Evolutionary conservation across 1,140 invertebrate species (phyloP), one percentile per base, ranked within the genome.

Genomic region (Mylabris phalerata): DNA sequence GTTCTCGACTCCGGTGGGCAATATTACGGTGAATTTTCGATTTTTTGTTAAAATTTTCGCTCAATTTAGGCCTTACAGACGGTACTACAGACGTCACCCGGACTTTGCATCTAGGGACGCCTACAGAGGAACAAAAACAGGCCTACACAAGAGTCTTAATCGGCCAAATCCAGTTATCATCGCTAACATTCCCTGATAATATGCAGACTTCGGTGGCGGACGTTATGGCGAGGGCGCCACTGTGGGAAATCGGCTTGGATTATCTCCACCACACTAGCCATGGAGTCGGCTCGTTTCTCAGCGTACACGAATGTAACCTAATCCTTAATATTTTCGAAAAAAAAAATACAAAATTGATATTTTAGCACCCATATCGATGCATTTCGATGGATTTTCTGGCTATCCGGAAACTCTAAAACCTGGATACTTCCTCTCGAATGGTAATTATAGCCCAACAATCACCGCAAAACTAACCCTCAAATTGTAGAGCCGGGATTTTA

Each of bases 61-160:
- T 19, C 19, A 19, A 19, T 19, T 19, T 19, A 1, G 19, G 19
- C 19, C 19, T 19, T 19, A 19, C 19, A 81, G 92, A 95, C 77
- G 94, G 95, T 40, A 97, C 94, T 1, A 98, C 94, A 0, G 92
- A 96, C 69, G 87, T 97, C 0, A 94, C 95, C 0, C 79, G 95
- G 57, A 98, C 95, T 0, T 75, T 97, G 5, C 92, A 95, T 74
- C 91, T 90, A 69, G 93, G 93, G 1, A 77, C 75, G 10, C 92
- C 93, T 1, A 85, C 87, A 0, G 70, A 77, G 0, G 81, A 88
- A 46, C 85, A 95, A 73, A 85, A 82, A 57, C 82, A 88, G 62
- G 87, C 87, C 4, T 98, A 95, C 73, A 98, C 94, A 0, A 82
- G 86, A 50, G 93, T 97, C 1, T 74, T 98, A n/a, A 90, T 91